These are phyloP conservation scores for Brachionus asplanchnoidis DNA, from an alignment of 1,140 invertebrate genomes.

Conservation along the genomic window DNA sequence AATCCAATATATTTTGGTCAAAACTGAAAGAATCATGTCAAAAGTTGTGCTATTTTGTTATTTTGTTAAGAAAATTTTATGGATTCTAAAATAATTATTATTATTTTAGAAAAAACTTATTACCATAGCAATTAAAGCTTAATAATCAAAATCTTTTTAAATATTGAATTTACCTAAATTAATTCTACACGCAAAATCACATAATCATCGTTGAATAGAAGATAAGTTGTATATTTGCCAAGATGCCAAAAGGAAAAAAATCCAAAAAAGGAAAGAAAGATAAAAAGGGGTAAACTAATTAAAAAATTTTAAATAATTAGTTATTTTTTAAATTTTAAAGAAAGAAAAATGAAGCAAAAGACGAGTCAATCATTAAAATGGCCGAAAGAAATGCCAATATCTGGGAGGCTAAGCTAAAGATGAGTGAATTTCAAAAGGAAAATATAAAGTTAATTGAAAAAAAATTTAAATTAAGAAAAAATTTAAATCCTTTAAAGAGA, in stretches of 20 bases:
- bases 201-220: background rate
- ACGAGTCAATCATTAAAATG: constrained; percentile 49
- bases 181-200: background rate
- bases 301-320: background rate
- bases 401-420: constrained; percentile 53
- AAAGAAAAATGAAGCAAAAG: constrained; percentile 46
- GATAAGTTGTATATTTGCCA: background rate
- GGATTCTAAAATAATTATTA: background rate
- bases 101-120: background rate
- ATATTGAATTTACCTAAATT: background rate
- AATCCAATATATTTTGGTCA: too few species aligned
- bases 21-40: too few species aligned
- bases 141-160: background rate
- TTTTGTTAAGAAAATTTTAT: constrained; percentile 11
- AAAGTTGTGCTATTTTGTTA: background rate
- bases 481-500: constrained; percentile 43
- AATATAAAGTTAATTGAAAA: constrained; percentile 47
- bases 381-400: constrained; percentile 52
- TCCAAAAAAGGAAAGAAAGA: constrained; percentile 11
- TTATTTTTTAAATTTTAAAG: constrained; percentile 41
- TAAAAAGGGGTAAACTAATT: background rate
- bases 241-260: constrained; percentile 27
- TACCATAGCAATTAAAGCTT: constrained; percentile 7
- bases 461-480: background rate
- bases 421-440: constrained; percentile 49